phyloP scores from a whole-genome alignment of 2,113 vertebrate genomes.

The Prochilodus magdalenae region DNA sequence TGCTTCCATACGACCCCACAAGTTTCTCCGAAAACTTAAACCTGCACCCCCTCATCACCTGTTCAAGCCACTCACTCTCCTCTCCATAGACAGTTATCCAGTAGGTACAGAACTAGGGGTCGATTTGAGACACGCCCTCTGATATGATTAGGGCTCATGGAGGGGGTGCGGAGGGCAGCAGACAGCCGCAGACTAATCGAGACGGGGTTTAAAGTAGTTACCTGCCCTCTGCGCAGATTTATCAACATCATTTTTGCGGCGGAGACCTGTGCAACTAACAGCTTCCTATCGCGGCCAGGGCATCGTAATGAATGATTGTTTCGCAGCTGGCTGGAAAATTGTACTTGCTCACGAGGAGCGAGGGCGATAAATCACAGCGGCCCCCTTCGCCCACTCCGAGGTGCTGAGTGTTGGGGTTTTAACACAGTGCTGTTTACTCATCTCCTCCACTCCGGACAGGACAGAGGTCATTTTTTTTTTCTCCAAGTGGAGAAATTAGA shows the following conservation, averaged over 20 bases:
- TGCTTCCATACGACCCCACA: no score
- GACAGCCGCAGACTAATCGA: constrained; percentile 87
- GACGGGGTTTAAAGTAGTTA: constrained; percentile 98
- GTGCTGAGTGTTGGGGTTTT: constrained; percentile 88
- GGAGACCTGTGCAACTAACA: constrained; percentile 86
- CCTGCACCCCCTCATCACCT: neutral
- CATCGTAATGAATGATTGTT: constrained; percentile 99
- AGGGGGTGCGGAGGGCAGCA: constrained; percentile 25
- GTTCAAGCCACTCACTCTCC: neutral
- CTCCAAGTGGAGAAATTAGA: constrained; percentile 10
- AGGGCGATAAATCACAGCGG: constrained; percentile 95
- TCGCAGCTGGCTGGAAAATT: constrained; percentile 99
- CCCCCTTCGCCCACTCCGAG: constrained; percentile 87
- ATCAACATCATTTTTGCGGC: constrained; percentile 94
- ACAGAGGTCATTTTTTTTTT: constrained; percentile 56
- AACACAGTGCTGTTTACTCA: constrained; percentile 61
- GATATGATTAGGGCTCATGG: constrained; percentile 77
- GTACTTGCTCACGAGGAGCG: constrained; percentile 96
- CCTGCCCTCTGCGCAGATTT: constrained; percentile 95
- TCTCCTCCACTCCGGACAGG: constrained; percentile 54
- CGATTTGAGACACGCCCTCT: constrained; percentile 53
- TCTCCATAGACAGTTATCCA: neutral
- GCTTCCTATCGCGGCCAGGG: constrained; percentile 92
- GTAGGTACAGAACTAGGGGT: neutral
- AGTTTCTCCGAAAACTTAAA: neutral